A percentile compares a stretch with the other conserved stretches of the same genome.
Conservation (phyloP, 2,113 vertebrate species). For the Machaerirhynchus nigripectus region DNA sequence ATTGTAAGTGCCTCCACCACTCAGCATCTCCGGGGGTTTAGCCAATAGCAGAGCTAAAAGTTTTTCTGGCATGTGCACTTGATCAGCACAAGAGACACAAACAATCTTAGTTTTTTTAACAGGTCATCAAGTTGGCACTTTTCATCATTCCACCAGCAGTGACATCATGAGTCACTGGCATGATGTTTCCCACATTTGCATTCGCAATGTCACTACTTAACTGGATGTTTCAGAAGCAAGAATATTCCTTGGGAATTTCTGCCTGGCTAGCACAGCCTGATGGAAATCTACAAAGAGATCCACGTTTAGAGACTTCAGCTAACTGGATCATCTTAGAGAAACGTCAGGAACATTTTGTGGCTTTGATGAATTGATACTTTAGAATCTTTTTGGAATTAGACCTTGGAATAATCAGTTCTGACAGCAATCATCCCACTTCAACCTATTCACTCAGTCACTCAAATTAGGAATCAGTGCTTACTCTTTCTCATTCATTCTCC, state of each 20-base stretch:
- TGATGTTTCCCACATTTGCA: background rate
- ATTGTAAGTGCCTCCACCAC: background rate
- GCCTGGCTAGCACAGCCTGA: background rate
- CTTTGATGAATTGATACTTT: background rate
- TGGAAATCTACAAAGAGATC: background rate
- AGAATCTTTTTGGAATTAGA: background rate
- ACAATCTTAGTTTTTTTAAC: background rate
- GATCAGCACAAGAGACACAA: background rate
- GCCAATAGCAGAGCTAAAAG: background rate
- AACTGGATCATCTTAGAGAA: background rate
- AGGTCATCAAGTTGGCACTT: background rate
- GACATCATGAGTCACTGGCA: background rate
- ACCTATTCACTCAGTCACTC: background rate
- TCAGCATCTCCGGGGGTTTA: background rate
- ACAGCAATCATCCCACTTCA: background rate
- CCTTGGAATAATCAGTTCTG: background rate
- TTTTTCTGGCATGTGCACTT: background rate
- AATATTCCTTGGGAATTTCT: background rate
- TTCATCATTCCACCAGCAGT: background rate
- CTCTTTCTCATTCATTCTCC: background rate
- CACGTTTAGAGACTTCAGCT: background rate
- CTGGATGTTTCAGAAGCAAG: background rate
- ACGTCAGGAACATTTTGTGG: background rate
- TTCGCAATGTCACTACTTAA: background rate
- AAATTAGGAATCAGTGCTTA: background rate